Evolutionary conservation across 1,140 invertebrate genomes (phyloP), one percentile per base, ranked within the genome.

Genomic region (Helicoverpa armigera): DNA sequence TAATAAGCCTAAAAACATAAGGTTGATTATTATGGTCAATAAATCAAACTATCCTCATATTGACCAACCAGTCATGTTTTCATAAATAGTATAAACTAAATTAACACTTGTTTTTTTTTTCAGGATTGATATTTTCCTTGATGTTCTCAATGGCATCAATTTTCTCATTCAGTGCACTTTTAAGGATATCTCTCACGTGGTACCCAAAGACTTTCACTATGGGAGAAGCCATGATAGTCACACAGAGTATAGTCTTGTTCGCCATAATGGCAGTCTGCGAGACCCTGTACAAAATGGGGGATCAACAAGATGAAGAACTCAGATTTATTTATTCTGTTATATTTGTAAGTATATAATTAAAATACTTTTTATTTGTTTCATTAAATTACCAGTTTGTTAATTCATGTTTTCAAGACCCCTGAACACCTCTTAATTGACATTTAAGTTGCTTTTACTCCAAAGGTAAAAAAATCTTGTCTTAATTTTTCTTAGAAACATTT

Each of bases 151-250:
- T 88, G 7, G 72, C 82, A 58, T 65, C 89, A 10, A 63, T 89
- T 7, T 84, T 82, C 14, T 65, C 84, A 18, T 92, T 86, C 82
- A 87, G 81, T 70, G 76, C 67, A 61, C 53, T 94, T 12, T 74
- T 94, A 31, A 77, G 85, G 54, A 14, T 72, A 12, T 82, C 83
- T 29, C 58, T 94, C 31, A 79, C 80, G 4, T 78, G 81, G 13
- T 91, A 87, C 61, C 87, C 88, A 5, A 89, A 88, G 29, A 94
- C 93, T 76, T 94, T 93, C 77, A 94, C 92, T 12, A 51, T 94
- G 7, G 93, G 93, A 23, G 93, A 94, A 82, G 92, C 92, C 7
- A 91, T 92, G 83, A 65, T 94, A 11, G 88, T 93, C 0, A 54
- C 76, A 11, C 92, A 94, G 75, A 82, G 85, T 18, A 61, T 89